Conservation (phyloP, 1,140 invertebrate species). For the Camponotus floridanus region DNA sequence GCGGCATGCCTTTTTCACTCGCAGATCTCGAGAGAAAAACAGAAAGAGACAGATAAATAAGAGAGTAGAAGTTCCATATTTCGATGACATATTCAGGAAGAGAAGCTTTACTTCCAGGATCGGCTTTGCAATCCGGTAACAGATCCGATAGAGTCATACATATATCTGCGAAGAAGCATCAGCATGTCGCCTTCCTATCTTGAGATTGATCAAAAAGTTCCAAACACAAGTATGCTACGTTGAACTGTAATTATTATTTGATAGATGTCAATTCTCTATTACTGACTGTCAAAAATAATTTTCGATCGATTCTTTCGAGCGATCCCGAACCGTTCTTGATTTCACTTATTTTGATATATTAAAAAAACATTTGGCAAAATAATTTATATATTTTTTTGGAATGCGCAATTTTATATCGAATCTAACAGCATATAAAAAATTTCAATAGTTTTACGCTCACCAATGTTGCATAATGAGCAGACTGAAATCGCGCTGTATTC, state of each 20-base stretch:
- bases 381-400: neutral
- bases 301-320: neutral
- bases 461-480: slow-evolving; percentile 37
- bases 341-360: neutral
- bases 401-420: neutral
- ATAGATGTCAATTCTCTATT: neutral
- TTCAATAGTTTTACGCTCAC: neutral
- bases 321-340: neutral
- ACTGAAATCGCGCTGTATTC: slow-evolving; percentile 34
- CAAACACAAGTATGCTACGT: neutral
- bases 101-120: too few relatives aligned
- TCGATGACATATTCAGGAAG: too few relatives aligned
- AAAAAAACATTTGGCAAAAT: neutral
- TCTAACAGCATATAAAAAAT: neutral
- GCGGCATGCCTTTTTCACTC: slow-evolving; percentile 31
- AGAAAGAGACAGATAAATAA: neutral
- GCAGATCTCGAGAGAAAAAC: slow-evolving; percentile 9
- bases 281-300: neutral
- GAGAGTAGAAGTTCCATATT: too few relatives aligned
- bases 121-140: too few relatives aligned
- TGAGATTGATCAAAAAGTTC: neutral
- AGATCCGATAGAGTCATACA: slow-evolving; percentile 15
- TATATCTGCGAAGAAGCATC: slow-evolving; percentile 43
- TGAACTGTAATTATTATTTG: slow-evolving; percentile 31
- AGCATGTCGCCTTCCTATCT: neutral